Percentiles rank a stretch among this genome's conserved stretches.
These are phyloP conservation scores for Etheostoma cragini DNA, from an alignment of 2,113 vertebrate species.

Conservation along the genomic window DNA sequence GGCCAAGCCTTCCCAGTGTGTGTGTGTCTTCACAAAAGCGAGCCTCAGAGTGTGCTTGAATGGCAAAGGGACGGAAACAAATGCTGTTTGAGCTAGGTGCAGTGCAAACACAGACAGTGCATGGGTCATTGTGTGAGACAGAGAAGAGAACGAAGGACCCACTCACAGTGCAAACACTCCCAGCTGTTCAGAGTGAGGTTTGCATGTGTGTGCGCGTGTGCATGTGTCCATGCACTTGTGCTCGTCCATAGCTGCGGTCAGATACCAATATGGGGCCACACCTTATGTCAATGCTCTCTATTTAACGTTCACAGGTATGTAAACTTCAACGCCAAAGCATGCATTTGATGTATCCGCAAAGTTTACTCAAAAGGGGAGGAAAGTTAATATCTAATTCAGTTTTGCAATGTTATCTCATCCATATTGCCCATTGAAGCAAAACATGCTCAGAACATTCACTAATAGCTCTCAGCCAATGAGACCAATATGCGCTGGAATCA, in stretches of 20 bases:
- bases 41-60: conserved; percentile 61
- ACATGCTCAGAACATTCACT: conserved; percentile 39
- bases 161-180: conserved; percentile 79
- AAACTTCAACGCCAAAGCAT: conserved; percentile 74
- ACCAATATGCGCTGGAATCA: conserved; percentile 26
- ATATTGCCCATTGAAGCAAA: conserved; percentile 52
- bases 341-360: conserved; percentile 77
- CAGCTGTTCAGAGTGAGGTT: conserved; percentile 71
- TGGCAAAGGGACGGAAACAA: conserved; percentile 68
- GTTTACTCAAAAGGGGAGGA: conserved; percentile 75
- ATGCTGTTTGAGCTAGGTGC: conserved; percentile 79
- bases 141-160: conserved; percentile 61
- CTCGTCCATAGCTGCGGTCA: conserved; percentile 61
- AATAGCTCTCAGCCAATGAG: conserved; percentile 43
- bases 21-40: conserved; percentile 68
- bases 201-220: conserved; percentile 22
- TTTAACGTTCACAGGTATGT: conserved; percentile 79
- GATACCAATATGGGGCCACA: conserved; percentile 75
- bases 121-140: conserved; percentile 74
- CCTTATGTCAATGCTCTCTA: conserved; percentile 82
- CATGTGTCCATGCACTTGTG: conserved; percentile 48
- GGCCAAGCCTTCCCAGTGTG: conserved; percentile 60
- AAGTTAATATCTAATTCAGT: conserved; percentile 77
- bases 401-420: conserved; percentile 64
- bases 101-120: conserved; percentile 80